Evolutionary conservation across 1,140 invertebrate species (phyloP).

Genomic region (Ctenoplectra terminalis): DNA sequence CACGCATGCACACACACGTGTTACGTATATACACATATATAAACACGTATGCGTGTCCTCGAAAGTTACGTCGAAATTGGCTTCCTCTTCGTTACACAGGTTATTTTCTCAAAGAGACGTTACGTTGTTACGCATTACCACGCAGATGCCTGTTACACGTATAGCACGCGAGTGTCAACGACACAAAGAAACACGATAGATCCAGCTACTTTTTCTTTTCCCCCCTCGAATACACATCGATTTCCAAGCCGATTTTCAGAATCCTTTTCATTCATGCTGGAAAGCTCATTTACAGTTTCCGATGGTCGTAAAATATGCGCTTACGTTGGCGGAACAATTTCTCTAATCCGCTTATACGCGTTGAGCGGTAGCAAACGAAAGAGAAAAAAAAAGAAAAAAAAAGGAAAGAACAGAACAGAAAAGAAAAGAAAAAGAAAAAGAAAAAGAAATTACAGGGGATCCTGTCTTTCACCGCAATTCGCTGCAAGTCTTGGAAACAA

Average conservation of each 20-base stretch:
- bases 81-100: slow-evolving; percentile 36
- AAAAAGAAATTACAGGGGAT: neutral
- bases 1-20: neutral
- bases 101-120: slow-evolving; percentile 44
- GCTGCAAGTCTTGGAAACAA: neutral
- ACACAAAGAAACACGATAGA: slow-evolving; percentile 49
- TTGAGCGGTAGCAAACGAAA: neutral
- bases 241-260: neutral
- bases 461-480: neutral
- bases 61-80: slow-evolving; percentile 51
- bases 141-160: slow-evolving; percentile 35
- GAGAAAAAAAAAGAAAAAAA: neutral
- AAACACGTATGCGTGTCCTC: slow-evolving; percentile 3
- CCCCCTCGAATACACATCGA: slow-evolving; percentile 5
- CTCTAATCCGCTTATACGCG: neutral
- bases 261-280: slow-evolving; percentile 6
- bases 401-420: neutral
- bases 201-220: neutral
- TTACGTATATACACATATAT: neutral
- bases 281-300: neutral
- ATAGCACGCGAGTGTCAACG: slow-evolving; percentile 53
- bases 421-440: neutral
- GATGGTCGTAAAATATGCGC: neutral
- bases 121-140: slow-evolving; percentile 46
- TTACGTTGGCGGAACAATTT: neutral